Percentiles rank a stretch among this genome's conserved stretches.
These are phyloP conservation scores for Elachura formosa DNA, from an alignment of 2,113 vertebrate genomes.

Conservation along the genomic window DNA sequence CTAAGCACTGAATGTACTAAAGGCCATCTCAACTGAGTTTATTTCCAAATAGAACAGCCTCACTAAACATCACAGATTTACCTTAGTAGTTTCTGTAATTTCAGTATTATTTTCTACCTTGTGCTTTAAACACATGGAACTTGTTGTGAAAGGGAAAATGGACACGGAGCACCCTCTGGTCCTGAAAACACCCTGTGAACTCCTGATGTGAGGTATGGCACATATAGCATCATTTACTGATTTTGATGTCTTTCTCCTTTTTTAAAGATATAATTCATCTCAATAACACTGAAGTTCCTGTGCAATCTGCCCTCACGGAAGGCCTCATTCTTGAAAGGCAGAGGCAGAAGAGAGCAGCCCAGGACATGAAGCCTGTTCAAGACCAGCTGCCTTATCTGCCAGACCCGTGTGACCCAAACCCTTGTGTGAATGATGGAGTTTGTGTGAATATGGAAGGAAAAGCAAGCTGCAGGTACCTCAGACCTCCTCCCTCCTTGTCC, in stretches of 20 bases:
- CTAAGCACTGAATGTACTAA: background rate
- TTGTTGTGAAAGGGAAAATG: background rate
- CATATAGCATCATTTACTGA: background rate
- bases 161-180: background rate
- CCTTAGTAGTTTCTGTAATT: background rate
- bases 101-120: background rate
- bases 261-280: slow-evolving; percentile 81
- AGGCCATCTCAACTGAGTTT: background rate
- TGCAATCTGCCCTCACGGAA: background rate
- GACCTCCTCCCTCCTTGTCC: background rate
- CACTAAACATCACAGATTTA: background rate
- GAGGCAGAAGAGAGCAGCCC: slow-evolving; percentile 54
- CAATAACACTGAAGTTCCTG: slow-evolving; percentile 76
- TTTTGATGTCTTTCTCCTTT: background rate
- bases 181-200: background rate
- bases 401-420: slow-evolving; percentile 76
- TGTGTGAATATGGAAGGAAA: slow-evolving; percentile 75
- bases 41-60: background rate
- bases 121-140: background rate
- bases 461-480: slow-evolving; percentile 81
- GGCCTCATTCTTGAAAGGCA: slow-evolving; percentile 34
- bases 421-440: slow-evolving; percentile 80
- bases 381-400: slow-evolving; percentile 35
- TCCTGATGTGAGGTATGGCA: background rate
- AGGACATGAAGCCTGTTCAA: background rate